A percentile compares a stretch with the other conserved stretches of the same genome.
Evolutionary conservation across 1,140 invertebrate genomes (phyloP).

Genomic region (Drusus annulatus): DNA sequence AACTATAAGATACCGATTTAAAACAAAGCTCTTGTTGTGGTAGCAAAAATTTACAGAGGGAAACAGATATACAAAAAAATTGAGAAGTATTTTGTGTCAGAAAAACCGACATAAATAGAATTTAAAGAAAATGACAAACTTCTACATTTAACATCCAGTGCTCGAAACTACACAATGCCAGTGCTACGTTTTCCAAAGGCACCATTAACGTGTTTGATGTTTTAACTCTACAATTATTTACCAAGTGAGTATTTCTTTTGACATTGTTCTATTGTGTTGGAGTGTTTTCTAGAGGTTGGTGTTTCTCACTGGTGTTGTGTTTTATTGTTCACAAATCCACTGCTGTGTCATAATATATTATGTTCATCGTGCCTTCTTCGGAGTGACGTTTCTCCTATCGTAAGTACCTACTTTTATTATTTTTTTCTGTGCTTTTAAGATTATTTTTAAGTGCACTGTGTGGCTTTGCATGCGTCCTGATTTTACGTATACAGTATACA

Average conservation of each 20-base stretch:
- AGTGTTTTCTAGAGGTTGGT: slow-evolving; percentile 1
- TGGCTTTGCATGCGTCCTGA: neutral
- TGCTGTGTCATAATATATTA: neutral
- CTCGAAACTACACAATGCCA: too few relatives aligned
- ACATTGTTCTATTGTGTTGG: slow-evolving; percentile 3
- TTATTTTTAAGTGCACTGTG: neutral
- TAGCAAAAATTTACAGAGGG: too few relatives aligned
- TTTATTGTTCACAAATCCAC: neutral
- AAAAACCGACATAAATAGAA: too few relatives aligned
- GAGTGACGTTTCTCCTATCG: neutral
- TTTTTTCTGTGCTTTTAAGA: neutral
- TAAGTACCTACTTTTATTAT: neutral
- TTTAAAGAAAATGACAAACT: too few relatives aligned
- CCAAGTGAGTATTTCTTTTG: slow-evolving; percentile 12
- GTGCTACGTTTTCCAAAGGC: too few relatives aligned
- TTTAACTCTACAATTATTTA: neutral
- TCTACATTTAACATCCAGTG: too few relatives aligned
- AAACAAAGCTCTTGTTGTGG: too few relatives aligned
- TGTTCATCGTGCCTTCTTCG: neutral
- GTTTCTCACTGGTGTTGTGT: neutral
- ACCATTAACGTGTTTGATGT: neutral
- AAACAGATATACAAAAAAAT: too few relatives aligned
- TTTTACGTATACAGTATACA: too few relatives aligned
- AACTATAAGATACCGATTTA: too few relatives aligned
- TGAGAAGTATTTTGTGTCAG: too few relatives aligned